These are phyloP conservation scores for Xenopus borealis DNA, from an alignment of 2,113 vertebrate species.

Conservation along the genomic window DNA sequence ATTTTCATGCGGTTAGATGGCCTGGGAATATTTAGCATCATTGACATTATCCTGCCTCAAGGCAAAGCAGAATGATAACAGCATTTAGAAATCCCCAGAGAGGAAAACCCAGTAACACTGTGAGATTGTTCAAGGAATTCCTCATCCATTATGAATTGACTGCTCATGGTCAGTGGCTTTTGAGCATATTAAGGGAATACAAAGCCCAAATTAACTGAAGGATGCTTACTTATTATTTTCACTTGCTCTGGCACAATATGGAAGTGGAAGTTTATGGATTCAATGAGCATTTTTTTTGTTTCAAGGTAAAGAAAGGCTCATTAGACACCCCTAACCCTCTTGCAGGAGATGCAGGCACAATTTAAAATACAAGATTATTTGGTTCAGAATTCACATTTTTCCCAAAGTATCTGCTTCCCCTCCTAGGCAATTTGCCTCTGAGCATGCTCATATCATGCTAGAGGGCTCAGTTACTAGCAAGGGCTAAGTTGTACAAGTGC, in stretches of 20 bases:
- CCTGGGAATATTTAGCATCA: slow-evolving; percentile 38
- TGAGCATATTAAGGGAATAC: slow-evolving; percentile 8
- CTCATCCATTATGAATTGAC: slow-evolving; percentile 39
- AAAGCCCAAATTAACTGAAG: slow-evolving; percentile 5
- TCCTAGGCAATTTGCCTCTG: no score
- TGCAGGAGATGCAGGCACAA: no score
- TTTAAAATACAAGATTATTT: no score
- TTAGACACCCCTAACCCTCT: no score
- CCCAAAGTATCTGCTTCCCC: no score
- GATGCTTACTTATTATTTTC: slow-evolving; percentile 8
- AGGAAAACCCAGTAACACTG: slow-evolving; percentile 33
- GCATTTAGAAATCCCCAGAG: slow-evolving; percentile 24
- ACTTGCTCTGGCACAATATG: slow-evolving; percentile 1
- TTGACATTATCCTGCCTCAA: slow-evolving; percentile 38
- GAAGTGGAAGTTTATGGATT: no score
- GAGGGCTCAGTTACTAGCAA: no score
- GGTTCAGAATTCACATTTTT: no score
- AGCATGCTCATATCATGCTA: no score
- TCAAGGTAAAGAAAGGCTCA: no score
- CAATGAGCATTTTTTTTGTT: not conserved
- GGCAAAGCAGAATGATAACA: slow-evolving; percentile 33
- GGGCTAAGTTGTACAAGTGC: no score
- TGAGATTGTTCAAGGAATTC: slow-evolving; percentile 36
- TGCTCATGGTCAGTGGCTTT: slow-evolving; percentile 30
- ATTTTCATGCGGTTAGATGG: slow-evolving; percentile 10